These are phyloP conservation scores for Sphaeramia orbicularis DNA, from an alignment of 2,797 vertebrate genomes.

Conservation along the genomic window DNA sequence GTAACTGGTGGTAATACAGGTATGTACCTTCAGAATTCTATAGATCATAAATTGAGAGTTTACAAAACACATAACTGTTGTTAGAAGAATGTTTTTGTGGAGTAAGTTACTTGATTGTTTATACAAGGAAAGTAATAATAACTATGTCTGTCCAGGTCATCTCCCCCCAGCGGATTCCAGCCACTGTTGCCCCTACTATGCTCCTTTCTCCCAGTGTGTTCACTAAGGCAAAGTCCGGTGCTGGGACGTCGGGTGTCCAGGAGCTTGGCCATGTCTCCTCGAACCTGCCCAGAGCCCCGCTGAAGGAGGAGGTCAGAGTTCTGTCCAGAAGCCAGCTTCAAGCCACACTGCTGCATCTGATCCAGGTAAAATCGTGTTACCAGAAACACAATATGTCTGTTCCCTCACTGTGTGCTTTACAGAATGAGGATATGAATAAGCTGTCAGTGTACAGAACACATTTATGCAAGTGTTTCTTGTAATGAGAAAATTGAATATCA, in stretches of 20 bases:
- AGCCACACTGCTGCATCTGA: conserved; percentile 89
- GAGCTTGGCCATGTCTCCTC: conserved; percentile 41
- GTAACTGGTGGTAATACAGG: no score
- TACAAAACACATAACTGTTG: neutral
- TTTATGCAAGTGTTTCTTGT: no score
- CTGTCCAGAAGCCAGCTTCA: conserved; percentile 91
- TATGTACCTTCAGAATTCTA: no score
- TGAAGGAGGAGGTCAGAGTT: conserved; percentile 70
- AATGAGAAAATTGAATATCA: no score
- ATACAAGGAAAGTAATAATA: no score
- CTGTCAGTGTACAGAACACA: no score
- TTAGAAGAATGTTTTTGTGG: neutral
- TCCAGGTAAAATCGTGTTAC: conserved; percentile 84
- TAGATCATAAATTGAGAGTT: no score
- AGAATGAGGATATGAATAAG: no score
- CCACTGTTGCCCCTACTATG: conserved; percentile 83
- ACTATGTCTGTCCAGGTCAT: conserved; percentile 80
- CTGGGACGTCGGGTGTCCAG: conserved; percentile 29
- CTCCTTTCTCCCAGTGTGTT: conserved; percentile 93
- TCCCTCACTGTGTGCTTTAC: neutral
- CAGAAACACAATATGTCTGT: neutral
- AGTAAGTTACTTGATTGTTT: no score
- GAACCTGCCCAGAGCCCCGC: conserved; percentile 52
- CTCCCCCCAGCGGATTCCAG: conserved; percentile 86
- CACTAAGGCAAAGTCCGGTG: conserved; percentile 77